A percentile compares a stretch with the other conserved stretches of the same genome.
phyloP scores from a whole-genome alignment of 2,888 invertebrate genomes.

The Chrysolina haemoptera region DNA sequence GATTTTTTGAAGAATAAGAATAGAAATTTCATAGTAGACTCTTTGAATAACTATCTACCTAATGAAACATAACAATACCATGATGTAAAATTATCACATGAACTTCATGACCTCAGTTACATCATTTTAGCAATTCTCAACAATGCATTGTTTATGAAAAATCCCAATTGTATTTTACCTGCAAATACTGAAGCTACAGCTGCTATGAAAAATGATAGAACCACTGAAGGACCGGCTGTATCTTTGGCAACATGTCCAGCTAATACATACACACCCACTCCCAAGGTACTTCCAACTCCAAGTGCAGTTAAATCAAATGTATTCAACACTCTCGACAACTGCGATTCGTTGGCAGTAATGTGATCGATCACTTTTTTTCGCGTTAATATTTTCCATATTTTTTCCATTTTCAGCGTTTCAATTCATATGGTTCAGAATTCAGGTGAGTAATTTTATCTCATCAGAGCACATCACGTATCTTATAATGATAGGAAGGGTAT shows the following conservation, averaged over 20 bases:
- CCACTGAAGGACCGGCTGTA: conserved; percentile 88
- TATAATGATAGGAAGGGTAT: not conserved
- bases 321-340: conserved; percentile 80
- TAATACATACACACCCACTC: conserved; percentile 92
- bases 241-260: conserved; percentile 87
- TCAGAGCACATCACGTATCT: conserved; percentile 1
- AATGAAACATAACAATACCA: too few species aligned
- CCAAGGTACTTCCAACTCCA: conserved; percentile 87
- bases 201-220: conserved; percentile 88
- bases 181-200: conserved; percentile 91
- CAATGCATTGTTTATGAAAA: not conserved
- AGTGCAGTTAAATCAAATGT: conserved; percentile 88
- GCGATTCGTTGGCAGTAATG: conserved; percentile 64
- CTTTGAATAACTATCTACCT: too few species aligned
- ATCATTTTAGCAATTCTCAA: not conserved
- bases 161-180: conserved; percentile 71
- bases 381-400: conserved; percentile 63
- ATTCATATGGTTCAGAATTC: conserved; percentile 2
- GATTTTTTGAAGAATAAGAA: too few species aligned
- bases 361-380: conserved; percentile 64
- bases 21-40: too few species aligned
- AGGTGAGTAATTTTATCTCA: not conserved
- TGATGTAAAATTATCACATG: too few species aligned
- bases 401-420: conserved; percentile 55
- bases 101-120: not conserved